Percentiles rank a stretch among this genome's conserved stretches.
Evolutionary conservation across 2,888 invertebrate genomes (phyloP).

Genomic region (Azorinus chamasolen): DNA sequence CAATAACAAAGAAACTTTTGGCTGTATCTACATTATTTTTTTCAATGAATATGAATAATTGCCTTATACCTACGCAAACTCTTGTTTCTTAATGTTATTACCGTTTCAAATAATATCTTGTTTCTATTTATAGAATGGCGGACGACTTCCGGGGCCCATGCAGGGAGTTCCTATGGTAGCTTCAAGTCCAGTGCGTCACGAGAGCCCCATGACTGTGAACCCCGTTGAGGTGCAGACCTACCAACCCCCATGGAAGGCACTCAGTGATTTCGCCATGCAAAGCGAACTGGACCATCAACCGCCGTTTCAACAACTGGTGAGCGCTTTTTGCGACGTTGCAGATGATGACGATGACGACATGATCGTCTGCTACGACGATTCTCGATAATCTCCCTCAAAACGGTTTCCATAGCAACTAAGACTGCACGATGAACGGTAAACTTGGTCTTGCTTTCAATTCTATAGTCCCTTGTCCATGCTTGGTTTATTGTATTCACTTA

Average conservation of each 20-base stretch:
- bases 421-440: constrained; percentile 65
- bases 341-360: constrained; percentile 83
- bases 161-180: constrained; percentile 99
- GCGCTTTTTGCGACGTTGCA: constrained; percentile 86
- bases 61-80: too few relatives aligned
- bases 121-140: constrained; percentile 91
- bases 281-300: constrained; percentile 96
- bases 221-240: constrained; percentile 96
- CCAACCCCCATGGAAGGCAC: constrained; percentile 97
- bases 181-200: constrained; percentile 90
- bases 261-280: constrained; percentile 97
- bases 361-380: constrained; percentile 83
- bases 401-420: constrained; percentile 41
- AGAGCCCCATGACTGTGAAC: constrained; percentile 87
- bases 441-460: constrained; percentile 37
- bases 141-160: constrained; percentile 92
- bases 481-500: constrained; percentile 6
- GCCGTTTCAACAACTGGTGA: constrained; percentile 98
- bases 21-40: too few relatives aligned
- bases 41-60: too few relatives aligned
- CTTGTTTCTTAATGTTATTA: too few relatives aligned
- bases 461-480: constrained; percentile 27
- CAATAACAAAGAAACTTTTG: too few relatives aligned
- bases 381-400: constrained; percentile 64
- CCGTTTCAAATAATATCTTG: too few relatives aligned